These are phyloP conservation scores for Sitophilus oryzae DNA, from an alignment of 1,140 invertebrate genomes.

Conservation along the genomic window DNA sequence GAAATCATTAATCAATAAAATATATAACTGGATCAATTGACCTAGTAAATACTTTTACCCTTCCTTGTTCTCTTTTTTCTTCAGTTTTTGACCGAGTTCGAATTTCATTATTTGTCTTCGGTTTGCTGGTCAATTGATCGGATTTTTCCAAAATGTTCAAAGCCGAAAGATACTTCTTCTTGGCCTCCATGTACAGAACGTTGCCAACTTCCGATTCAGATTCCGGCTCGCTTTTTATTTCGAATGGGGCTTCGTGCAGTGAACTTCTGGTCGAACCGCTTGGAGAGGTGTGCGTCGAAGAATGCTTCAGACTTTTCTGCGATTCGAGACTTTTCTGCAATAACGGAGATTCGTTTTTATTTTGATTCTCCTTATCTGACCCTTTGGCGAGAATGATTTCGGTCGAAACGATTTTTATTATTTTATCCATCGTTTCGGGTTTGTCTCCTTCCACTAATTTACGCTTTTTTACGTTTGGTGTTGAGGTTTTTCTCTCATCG, in stretches of 20 bases:
- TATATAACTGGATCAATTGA: background rate
- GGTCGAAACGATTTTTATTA: slow-evolving; percentile 26
- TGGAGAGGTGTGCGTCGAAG: slow-evolving; percentile 7
- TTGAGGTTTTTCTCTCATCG: no score
- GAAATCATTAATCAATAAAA: slow-evolving; percentile 5
- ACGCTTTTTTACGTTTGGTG: no score
- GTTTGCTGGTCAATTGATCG: slow-evolving; percentile 21
- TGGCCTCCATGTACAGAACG: slow-evolving; percentile 33
- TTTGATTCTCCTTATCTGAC: slow-evolving; percentile 10
- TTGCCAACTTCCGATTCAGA: slow-evolving; percentile 32
- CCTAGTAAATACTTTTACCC: slow-evolving; percentile 10
- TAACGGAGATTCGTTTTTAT: slow-evolving; percentile 2
- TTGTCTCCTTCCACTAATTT: no score
- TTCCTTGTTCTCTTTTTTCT: slow-evolving; percentile 29
- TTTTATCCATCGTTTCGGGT: slow-evolving; percentile 11
- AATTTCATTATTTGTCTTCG: slow-evolving; percentile 30
- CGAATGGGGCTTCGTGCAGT: slow-evolving; percentile 13
- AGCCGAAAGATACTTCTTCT: slow-evolving; percentile 36
- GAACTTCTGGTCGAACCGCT: slow-evolving; percentile 10
- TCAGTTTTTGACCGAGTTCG: slow-evolving; percentile 37
- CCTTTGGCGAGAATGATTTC: slow-evolving; percentile 20
- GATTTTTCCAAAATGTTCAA: slow-evolving; percentile 37
- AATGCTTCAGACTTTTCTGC: background rate
- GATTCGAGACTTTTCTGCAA: slow-evolving; percentile 9
- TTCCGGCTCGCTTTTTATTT: slow-evolving; percentile 44